Conservation (phyloP, 2,113 vertebrate genomes). For the Sceloporus undulatus region DNA sequence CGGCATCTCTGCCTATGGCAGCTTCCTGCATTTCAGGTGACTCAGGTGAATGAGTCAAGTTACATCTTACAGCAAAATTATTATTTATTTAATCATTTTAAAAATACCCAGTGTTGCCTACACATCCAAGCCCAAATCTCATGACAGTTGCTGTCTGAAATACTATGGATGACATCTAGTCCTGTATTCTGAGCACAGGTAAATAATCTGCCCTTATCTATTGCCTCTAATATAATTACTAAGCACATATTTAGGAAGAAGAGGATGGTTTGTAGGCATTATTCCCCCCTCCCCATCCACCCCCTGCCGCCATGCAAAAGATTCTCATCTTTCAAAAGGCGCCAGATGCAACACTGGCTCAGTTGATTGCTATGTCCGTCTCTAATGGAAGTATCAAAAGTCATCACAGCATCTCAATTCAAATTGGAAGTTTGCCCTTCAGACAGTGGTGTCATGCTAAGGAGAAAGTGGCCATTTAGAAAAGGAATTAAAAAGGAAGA, state of each 20-base stretch:
- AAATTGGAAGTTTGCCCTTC: constrained; percentile 70
- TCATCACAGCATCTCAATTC: constrained; percentile 68
- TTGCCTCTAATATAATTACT: constrained; percentile 20
- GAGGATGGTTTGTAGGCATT: constrained; percentile 44
- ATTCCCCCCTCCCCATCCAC: constrained; percentile 55
- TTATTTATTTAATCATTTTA: background rate
- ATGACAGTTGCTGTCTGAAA: background rate
- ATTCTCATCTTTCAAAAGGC: constrained; percentile 66
- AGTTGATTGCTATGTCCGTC: constrained; percentile 67
- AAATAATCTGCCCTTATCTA: constrained; percentile 18
- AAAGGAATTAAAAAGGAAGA: constrained; percentile 51
- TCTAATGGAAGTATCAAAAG: constrained; percentile 74
- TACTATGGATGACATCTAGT: background rate
- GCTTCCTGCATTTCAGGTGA: background rate
- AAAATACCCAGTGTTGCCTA: background rate
- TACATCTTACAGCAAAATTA: background rate
- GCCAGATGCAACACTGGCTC: constrained; percentile 59
- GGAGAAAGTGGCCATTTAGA: constrained; percentile 72
- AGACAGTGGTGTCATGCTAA: constrained; percentile 63
- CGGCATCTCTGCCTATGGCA: background rate
- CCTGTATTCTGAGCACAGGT: background rate
- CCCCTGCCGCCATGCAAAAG: constrained; percentile 60
- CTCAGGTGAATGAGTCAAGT: background rate
- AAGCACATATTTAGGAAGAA: constrained; percentile 56
- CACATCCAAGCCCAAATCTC: too few relatives aligned